Evolutionary conservation across 2,797 vertebrate genomes (phyloP).

Genomic region (Sebastes matsubarae): DNA sequence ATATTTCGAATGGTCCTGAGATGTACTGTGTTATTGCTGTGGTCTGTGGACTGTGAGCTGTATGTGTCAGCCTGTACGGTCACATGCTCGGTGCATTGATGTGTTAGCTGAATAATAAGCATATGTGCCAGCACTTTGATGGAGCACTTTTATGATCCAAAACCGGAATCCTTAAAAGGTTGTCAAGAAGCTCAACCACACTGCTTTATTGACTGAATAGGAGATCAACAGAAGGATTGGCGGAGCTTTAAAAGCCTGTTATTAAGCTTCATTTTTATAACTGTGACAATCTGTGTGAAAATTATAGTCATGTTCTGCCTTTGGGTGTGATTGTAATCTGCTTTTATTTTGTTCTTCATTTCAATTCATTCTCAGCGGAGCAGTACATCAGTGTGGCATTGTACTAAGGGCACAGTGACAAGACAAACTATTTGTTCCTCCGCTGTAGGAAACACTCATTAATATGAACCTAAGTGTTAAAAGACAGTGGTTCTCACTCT

Average conservation of each 20-base stretch:
- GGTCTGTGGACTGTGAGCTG: background rate
- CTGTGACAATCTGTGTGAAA: background rate
- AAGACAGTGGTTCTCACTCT: background rate
- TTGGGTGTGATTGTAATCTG: background rate
- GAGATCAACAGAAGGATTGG: background rate
- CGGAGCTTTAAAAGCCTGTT: background rate
- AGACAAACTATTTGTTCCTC: background rate
- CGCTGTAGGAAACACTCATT: background rate
- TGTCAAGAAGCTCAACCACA: background rate
- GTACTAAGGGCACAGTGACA: background rate
- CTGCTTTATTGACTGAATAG: background rate
- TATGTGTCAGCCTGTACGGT: background rate
- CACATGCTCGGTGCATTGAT: background rate
- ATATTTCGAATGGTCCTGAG: slow-evolving; percentile 19
- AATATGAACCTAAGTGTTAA: background rate
- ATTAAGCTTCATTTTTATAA: background rate
- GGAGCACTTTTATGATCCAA: background rate
- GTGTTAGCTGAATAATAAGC: background rate
- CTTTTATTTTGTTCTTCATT: background rate
- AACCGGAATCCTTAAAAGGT: background rate
- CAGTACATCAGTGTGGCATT: slow-evolving; percentile 1
- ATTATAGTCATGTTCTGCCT: background rate
- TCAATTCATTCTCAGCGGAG: background rate
- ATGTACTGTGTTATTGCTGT: background rate
- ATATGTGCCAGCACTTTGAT: background rate